Conservation (phyloP, 2,888 invertebrate genomes). For the Tinea trinotella region DNA sequence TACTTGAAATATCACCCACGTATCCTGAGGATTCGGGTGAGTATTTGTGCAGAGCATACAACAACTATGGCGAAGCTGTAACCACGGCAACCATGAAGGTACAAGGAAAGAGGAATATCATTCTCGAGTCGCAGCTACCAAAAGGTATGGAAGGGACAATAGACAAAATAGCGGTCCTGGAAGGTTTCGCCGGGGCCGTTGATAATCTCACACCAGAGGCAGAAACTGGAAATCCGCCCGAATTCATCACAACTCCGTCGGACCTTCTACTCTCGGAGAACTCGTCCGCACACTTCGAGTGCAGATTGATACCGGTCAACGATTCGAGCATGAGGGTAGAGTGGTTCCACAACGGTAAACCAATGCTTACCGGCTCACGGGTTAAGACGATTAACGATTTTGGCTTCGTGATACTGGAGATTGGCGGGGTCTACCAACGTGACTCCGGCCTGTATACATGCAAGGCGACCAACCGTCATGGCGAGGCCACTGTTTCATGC, state of each 20-base stretch:
- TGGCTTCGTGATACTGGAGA: constrained; percentile 96
- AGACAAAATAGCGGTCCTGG: constrained; percentile 92
- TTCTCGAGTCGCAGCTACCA: constrained; percentile 91
- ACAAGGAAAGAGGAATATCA: constrained; percentile 92
- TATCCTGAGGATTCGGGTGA: constrained; percentile 97
- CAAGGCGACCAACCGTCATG: constrained; percentile 92
- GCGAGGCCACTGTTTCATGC: constrained; percentile 91
- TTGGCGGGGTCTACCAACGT: constrained; percentile 92
- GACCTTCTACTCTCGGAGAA: constrained; percentile 90
- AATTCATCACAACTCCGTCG: constrained; percentile 89
- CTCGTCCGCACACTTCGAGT: constrained; percentile 93
- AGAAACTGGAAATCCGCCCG: constrained; percentile 89
- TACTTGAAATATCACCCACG: constrained; percentile 96
- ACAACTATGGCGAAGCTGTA: constrained; percentile 92
- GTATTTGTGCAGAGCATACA: constrained; percentile 89
- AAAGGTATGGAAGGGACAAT: constrained; percentile 95
- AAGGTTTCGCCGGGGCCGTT: constrained; percentile 83
- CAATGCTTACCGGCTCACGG: constrained; percentile 90
- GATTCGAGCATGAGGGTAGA: constrained; percentile 96
- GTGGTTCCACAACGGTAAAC: constrained; percentile 98
- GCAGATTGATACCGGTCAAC: constrained; percentile 88
- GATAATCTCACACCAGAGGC: constrained; percentile 81
- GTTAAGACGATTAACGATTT: constrained; percentile 98
- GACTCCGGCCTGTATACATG: constrained; percentile 95
- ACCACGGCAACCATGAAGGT: constrained; percentile 92